Evolutionary conservation across 2,113 vertebrate species (phyloP).

Genomic region (Corydoras maculifer): DNA sequence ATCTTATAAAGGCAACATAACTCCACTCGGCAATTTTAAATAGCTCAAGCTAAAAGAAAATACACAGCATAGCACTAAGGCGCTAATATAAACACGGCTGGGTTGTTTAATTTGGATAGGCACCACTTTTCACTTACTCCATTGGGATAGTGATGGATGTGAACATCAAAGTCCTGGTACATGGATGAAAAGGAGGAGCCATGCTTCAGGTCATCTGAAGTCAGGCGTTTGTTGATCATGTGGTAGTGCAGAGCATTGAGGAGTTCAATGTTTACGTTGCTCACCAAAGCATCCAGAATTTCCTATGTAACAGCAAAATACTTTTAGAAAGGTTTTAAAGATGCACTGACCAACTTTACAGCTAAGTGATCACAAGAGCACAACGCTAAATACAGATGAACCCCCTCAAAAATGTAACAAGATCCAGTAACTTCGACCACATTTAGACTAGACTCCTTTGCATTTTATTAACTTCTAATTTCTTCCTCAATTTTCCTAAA

Average conservation of each 20-base stretch:
- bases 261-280: conserved; percentile 96
- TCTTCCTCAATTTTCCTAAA: too few relatives aligned
- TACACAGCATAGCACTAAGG: background rate
- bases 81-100: conserved; percentile 22
- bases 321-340: background rate
- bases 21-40: too few relatives aligned
- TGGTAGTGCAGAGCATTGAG: conserved; percentile 95
- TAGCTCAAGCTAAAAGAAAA: too few relatives aligned
- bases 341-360: background rate
- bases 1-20: too few relatives aligned
- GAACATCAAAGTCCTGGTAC: conserved; percentile 90
- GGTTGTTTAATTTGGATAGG: background rate
- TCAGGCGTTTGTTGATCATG: conserved; percentile 85
- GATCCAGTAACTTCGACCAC: too few relatives aligned
- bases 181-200: conserved; percentile 80
- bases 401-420: too few relatives aligned
- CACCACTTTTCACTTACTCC: conserved; percentile 67
- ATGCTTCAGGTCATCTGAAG: conserved; percentile 85
- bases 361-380: background rate
- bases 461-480: too few relatives aligned
- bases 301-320: conserved; percentile 65
- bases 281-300: conserved; percentile 91
- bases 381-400: too few relatives aligned
- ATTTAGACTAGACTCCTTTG: too few relatives aligned
- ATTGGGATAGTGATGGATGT: conserved; percentile 91